phyloP scores from a whole-genome alignment of 1,140 invertebrate species.

The Drosophila ironensis region DNA sequence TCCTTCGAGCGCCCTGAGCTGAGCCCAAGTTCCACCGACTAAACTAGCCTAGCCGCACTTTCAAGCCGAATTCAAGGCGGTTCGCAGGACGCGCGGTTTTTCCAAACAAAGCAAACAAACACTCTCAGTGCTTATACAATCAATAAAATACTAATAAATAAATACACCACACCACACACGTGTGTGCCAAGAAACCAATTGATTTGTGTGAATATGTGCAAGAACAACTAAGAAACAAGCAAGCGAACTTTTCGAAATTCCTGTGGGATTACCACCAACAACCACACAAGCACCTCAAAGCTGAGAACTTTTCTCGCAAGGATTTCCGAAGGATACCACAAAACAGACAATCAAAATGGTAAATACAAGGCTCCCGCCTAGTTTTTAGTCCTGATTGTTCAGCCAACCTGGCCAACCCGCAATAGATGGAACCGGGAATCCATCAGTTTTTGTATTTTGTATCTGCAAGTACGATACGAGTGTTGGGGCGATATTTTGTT shows the following conservation, averaged over 20 bases:
- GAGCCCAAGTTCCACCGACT: neutral
- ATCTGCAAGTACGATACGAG: constrained; percentile 1
- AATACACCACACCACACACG: too few relatives aligned
- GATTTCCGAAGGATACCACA: constrained; percentile 41
- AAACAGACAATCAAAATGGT: constrained; percentile 63
- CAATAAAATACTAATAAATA: too few relatives aligned
- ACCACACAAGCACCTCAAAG: too few relatives aligned
- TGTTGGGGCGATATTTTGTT: constrained; percentile 19
- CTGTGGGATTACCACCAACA: constrained; percentile 37
- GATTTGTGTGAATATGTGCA: constrained; percentile 33
- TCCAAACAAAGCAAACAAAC: neutral
- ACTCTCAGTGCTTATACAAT: constrained; percentile 24
- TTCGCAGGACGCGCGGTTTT: constrained; percentile 1
- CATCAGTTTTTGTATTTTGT: constrained; percentile 10
- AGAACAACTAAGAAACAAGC: constrained; percentile 8
- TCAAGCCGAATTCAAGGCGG: neutral
- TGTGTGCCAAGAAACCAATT: too few relatives aligned
- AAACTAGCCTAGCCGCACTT: neutral
- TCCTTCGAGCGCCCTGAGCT: neutral
- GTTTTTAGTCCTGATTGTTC: too few relatives aligned
- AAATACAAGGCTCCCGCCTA: constrained; percentile 25
- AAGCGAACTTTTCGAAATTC: constrained; percentile 17
- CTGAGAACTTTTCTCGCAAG: constrained; percentile 40
- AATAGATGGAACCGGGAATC: neutral
- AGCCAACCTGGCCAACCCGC: too few relatives aligned